Evolutionary conservation across 2,797 vertebrate genomes (phyloP), one percentile per base, ranked within the genome.

Genomic region (Cygnus olor): DNA sequence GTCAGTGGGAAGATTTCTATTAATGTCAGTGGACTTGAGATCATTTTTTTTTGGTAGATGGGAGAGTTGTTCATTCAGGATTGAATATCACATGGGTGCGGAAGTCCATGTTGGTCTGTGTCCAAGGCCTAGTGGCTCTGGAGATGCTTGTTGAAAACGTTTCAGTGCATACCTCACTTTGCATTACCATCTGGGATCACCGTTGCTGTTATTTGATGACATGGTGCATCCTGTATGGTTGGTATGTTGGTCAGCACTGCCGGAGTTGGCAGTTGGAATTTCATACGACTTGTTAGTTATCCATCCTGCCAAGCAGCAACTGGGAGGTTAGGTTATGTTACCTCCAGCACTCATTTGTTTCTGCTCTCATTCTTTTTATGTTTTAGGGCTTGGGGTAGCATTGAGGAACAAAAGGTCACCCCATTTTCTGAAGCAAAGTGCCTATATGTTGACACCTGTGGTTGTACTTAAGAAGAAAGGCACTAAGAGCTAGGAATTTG

Each of bases 141-240:
- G 14, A 30, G 53, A 24, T 27, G 49, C 21, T n/a, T 14, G 9
- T 14, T 71, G 54, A 78, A 63, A 49, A 76, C 22, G 14, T 17
- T 40, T 24, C 40, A 15, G 5, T 18, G 27, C 16, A 57, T 53
- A 57, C 32, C 27, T 84, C 24, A 3, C 30, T 76, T 80, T 58
- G 24, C 11, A 19, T 22, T 63, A 18, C 13, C 47, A 9, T 11
- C 22, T 79, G 32, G 42, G n/a, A 70, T 13, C 38, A 61, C 45
- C 1, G 0, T 14, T 24, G 47, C 14, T 78, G 56, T 53, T 45
- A 32, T 27, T 34, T 16, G 49, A 28, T 15, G 60, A 49, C 17
- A 20, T 1, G 2, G 21, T 32, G 44, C 4, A 7, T n/a, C 34
- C 49, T 0, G 0, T 28, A 47, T 72, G 4, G 15, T 15, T 57